These are phyloP conservation scores for Eucriotettix oculatus DNA, from an alignment of 2,888 invertebrate genomes.

Conservation along the genomic window DNA sequence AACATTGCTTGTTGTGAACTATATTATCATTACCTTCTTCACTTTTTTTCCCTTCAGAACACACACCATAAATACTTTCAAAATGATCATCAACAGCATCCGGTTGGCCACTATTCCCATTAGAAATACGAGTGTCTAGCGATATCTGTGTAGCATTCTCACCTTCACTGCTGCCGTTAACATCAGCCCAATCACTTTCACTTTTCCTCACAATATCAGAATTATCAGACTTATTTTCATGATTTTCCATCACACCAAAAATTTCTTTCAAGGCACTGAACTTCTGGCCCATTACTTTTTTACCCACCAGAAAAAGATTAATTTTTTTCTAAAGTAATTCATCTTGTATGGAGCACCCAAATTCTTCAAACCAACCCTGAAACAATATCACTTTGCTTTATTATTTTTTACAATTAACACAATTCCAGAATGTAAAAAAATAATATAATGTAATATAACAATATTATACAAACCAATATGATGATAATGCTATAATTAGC, in stretches of 20 bases:
- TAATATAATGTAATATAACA: too few species aligned
- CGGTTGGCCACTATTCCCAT: slow-evolving; percentile 9
- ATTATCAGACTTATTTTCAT: slow-evolving; percentile 10
- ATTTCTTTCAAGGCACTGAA: slow-evolving; percentile 17
- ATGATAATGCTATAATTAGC: too few species aligned
- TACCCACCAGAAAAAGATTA: too few species aligned
- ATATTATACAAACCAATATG: too few species aligned
- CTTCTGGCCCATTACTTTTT: slow-evolving; percentile 17
- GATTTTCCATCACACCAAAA: slow-evolving; percentile 17
- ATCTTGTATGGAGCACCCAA: too few species aligned
- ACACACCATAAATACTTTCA: slow-evolving; percentile 15
- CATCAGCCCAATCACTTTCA: neutral
- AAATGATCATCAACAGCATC: slow-evolving; percentile 15
- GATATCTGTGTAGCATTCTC: neutral
- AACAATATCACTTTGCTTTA: too few species aligned
- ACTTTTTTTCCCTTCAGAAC: slow-evolving; percentile 6
- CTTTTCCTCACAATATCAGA: slow-evolving; percentile 3
- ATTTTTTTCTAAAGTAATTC: too few species aligned
- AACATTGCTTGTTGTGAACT: neutral
- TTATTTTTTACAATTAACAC: too few species aligned
- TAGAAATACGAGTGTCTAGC: neutral
- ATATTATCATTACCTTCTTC: slow-evolving; percentile 11
- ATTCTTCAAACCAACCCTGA: too few species aligned
- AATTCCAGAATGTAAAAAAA: too few species aligned
- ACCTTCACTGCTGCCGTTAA: neutral